phyloP scores from a whole-genome alignment of 64 coral and sea anemone species.

The Pocillopora verrucosa region DNA sequence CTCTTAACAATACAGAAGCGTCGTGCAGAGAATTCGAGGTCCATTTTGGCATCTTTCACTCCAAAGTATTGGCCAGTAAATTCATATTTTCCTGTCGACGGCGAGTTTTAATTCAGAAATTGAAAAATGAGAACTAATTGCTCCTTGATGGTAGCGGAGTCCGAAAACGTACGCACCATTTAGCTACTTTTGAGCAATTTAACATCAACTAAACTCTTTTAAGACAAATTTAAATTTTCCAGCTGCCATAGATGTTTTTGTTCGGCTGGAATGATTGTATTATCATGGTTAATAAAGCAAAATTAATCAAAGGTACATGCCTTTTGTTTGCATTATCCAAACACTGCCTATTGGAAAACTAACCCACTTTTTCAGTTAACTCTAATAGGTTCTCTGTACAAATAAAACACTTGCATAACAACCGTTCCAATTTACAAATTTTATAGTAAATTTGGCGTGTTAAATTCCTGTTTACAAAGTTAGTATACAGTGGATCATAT shows the following conservation, averaged over 20 bases:
- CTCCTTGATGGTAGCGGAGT: not conserved
- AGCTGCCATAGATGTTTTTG: slow-evolving; percentile 57
- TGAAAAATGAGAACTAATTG: not conserved
- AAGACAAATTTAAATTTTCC: slow-evolving; percentile 71
- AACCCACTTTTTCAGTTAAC: slow-evolving; percentile 52
- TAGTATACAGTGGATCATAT: not conserved
- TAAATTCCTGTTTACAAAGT: slow-evolving; percentile 45
- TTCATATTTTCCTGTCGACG: slow-evolving; percentile 29
- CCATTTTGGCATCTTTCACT: slow-evolving; percentile 39
- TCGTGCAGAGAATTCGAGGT: slow-evolving; percentile 3
- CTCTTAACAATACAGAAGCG: slow-evolving; percentile 1
- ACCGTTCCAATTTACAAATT: slow-evolving; percentile 48
- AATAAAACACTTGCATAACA: slow-evolving; percentile 43
- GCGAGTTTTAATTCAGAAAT: slow-evolving; percentile 19
- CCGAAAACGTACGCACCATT: not conserved
- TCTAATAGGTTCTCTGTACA: slow-evolving; percentile 18
- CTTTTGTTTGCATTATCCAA: slow-evolving; percentile 57
- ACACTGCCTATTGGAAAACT: slow-evolving; percentile 50
- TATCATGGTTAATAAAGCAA: slow-evolving; percentile 77
- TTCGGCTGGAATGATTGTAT: slow-evolving; percentile 66
- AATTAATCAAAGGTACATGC: slow-evolving; percentile 76
- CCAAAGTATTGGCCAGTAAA: slow-evolving; percentile 15
- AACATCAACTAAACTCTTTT: slow-evolving; percentile 42
- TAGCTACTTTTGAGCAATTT: not conserved
- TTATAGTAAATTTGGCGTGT: slow-evolving; percentile 44